These are phyloP conservation scores for Dolichomitus sp. DNA, from an alignment of 2,888 invertebrate species.

Conservation along the genomic window DNA sequence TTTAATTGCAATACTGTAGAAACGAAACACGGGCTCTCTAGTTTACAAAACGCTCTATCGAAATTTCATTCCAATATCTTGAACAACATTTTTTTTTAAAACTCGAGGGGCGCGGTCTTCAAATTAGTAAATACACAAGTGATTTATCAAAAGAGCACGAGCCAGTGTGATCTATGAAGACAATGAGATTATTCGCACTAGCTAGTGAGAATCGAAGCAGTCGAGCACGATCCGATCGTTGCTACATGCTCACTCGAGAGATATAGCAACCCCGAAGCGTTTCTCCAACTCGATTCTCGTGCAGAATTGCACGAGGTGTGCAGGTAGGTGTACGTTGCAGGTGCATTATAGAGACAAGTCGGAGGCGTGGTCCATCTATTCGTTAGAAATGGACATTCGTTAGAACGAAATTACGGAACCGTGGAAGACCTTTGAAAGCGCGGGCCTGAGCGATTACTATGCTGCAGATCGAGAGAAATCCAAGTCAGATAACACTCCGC, in stretches of 20 bases:
- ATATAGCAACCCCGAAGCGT: conserved; percentile 54
- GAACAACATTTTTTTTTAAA: not conserved
- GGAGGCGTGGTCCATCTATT: conserved; percentile 82
- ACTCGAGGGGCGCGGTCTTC: not conserved
- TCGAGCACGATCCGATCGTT: conserved; percentile 28
- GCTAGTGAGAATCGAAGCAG: conserved; percentile 33
- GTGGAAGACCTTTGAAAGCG: conserved; percentile 71
- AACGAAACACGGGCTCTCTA: too few species aligned
- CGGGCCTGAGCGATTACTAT: conserved; percentile 22
- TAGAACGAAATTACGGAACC: conserved; percentile 69
- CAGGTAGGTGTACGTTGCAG: conserved; percentile 73
- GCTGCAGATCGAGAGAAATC: conserved; percentile 59
- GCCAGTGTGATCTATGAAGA: conserved; percentile 37
- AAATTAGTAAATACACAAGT: conserved; percentile 52
- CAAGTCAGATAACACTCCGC: conserved; percentile 54
- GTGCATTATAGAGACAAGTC: conserved; percentile 76
- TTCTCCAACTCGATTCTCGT: conserved; percentile 50
- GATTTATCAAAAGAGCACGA: conserved; percentile 33
- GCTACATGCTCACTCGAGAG: conserved; percentile 36
- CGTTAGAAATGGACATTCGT: conserved; percentile 79
- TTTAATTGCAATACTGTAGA: too few species aligned
- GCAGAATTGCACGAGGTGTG: conserved; percentile 27
- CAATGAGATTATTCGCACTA: conserved; percentile 65
- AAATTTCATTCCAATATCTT: conserved; percentile 32
- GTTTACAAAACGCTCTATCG: not conserved